These are phyloP conservation scores for Saimiri boliviensis DNA, from an alignment of 2,113 vertebrate genomes.

Conservation along the genomic window DNA sequence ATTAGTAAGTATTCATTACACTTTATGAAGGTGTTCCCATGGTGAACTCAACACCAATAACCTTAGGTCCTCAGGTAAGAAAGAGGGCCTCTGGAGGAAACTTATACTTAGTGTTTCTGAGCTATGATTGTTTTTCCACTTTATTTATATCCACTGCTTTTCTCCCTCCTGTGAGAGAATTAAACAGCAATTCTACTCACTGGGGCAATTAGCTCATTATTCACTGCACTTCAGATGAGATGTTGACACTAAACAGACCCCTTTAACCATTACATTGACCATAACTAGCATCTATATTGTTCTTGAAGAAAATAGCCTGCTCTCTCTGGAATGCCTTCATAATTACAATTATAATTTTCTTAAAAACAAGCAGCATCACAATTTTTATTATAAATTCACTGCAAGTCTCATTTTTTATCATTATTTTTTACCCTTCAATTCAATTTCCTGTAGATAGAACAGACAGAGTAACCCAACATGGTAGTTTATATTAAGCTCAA, in stretches of 20 bases:
- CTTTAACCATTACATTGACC: neutral
- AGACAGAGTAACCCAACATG: neutral
- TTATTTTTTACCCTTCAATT: neutral
- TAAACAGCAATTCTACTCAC: constrained; percentile 7
- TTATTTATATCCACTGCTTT: neutral
- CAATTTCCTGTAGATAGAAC: neutral
- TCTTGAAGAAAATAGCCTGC: neutral
- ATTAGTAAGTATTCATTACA: neutral
- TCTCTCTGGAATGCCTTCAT: neutral
- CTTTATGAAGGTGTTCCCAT: neutral
- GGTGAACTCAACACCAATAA: neutral
- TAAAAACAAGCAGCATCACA: neutral
- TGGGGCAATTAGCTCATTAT: neutral
- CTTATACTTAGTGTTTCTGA: neutral
- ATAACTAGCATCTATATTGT: neutral
- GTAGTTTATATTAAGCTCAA: neutral
- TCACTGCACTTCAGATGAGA: constrained; percentile 20
- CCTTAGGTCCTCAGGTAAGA: neutral
- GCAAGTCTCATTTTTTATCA: neutral
- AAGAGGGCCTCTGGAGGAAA: neutral
- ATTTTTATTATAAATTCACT: neutral
- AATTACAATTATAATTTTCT: neutral
- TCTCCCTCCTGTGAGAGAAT: neutral
- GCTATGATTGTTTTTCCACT: neutral
- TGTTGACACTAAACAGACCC: neutral